phyloP scores from a whole-genome alignment of 1,140 invertebrate species.

The Globodera rostochiensis region DNA sequence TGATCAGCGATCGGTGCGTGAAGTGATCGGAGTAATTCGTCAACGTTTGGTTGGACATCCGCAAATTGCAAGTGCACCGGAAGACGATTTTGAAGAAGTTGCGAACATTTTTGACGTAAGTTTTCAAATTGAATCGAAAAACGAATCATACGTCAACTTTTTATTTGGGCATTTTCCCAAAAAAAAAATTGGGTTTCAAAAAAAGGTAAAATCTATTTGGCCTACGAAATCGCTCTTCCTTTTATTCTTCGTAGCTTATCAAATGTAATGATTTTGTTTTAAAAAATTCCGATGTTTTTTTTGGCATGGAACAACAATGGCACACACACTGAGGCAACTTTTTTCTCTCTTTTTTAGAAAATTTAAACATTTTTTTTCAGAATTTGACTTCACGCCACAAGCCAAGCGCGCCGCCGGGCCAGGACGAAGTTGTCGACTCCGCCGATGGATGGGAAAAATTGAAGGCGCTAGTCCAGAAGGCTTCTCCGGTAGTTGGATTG shows the following conservation, averaged over 20 bases:
- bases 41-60: not conserved
- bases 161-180: no score
- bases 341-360: no score
- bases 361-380: not conserved
- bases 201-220: no score
- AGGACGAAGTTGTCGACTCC: not conserved
- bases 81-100: not conserved
- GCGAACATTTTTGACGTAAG: not conserved
- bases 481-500: not conserved
- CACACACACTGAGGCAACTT: no score
- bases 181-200: no score
- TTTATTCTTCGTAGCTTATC: no score
- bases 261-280: no score
- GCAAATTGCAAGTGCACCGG: not conserved
- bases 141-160: no score
- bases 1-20: not conserved
- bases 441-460: not conserved
- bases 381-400: not conserved
- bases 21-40: conserved; percentile 1
- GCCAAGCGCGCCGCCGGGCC: not conserved
- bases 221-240: no score
- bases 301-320: no score
- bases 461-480: not conserved
- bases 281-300: no score
- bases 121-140: not conserved